phyloP scores from a whole-genome alignment of 37 sponge, comb jelly and placozoan species.

The Bolinopsis microptera region DNA sequence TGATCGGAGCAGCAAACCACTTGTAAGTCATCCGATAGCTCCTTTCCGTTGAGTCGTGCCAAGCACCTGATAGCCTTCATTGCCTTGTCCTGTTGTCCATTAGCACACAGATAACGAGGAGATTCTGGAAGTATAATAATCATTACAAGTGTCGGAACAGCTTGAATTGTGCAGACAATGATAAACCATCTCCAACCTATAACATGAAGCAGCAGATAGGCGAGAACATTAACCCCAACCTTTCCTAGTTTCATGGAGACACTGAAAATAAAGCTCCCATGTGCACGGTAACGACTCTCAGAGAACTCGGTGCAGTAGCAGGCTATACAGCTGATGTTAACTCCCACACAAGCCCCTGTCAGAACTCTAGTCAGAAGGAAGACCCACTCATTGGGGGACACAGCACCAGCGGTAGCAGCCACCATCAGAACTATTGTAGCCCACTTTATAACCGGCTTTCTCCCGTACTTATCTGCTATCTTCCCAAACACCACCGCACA shows the following conservation, averaged over 20 bases:
- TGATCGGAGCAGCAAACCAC: background rate
- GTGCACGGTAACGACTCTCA: background rate
- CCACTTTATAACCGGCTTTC: background rate
- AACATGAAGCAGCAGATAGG: background rate
- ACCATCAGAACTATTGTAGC: background rate
- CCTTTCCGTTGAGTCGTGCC: background rate
- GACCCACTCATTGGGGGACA: background rate
- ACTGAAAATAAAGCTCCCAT: background rate
- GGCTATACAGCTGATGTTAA: background rate
- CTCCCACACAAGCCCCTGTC: conserved; percentile 4
- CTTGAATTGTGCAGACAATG: background rate
- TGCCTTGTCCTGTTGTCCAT: too few species aligned
- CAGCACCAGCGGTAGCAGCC: background rate
- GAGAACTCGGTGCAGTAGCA: conserved; percentile 18
- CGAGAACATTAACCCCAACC: background rate
- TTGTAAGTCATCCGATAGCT: background rate
- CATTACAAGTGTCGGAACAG: background rate
- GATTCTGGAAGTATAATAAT: background rate
- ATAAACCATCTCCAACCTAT: conserved; percentile 24
- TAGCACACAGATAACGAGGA: background rate
- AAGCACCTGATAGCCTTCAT: background rate
- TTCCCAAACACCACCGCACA: background rate
- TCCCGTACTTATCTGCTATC: conserved; percentile 29
- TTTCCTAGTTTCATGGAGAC: background rate
- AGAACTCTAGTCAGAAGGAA: background rate